phyloP scores from a whole-genome alignment of 2,113 vertebrate species.

The Hystrix cristata region DNA sequence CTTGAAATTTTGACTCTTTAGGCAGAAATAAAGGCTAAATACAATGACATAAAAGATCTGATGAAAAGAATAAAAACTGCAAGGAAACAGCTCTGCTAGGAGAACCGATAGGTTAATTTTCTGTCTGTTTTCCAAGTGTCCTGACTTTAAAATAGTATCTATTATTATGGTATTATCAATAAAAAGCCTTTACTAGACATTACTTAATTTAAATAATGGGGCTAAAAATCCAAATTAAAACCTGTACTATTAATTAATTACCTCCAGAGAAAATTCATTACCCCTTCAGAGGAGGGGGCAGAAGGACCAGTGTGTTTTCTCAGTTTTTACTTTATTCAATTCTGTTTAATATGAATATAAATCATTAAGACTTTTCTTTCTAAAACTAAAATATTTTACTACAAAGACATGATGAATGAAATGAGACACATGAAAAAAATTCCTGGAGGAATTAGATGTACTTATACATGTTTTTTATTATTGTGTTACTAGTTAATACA shows the following conservation, averaged over 20 bases:
- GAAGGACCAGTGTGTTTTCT: background rate
- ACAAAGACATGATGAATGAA: background rate
- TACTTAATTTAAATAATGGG: background rate
- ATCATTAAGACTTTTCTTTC: background rate
- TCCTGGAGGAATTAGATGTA: background rate
- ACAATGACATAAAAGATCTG: background rate
- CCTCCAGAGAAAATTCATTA: background rate
- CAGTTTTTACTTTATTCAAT: background rate
- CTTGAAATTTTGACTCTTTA: background rate
- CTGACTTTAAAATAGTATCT: background rate
- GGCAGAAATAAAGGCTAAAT: background rate
- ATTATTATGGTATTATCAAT: background rate
- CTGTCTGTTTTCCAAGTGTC: background rate
- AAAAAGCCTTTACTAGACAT: background rate
- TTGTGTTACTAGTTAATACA: background rate
- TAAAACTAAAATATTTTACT: slow-evolving; percentile 1
- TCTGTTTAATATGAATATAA: background rate
- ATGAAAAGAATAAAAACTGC: background rate
- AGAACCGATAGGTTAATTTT: background rate
- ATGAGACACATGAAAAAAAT: background rate
- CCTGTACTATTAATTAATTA: background rate
- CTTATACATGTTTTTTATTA: background rate
- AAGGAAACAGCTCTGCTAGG: background rate
- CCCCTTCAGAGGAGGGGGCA: background rate
- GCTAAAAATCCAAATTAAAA: background rate